These are phyloP conservation scores for Dynastes hyllus DNA, from an alignment of 2,888 invertebrate species.

Conservation along the genomic window DNA sequence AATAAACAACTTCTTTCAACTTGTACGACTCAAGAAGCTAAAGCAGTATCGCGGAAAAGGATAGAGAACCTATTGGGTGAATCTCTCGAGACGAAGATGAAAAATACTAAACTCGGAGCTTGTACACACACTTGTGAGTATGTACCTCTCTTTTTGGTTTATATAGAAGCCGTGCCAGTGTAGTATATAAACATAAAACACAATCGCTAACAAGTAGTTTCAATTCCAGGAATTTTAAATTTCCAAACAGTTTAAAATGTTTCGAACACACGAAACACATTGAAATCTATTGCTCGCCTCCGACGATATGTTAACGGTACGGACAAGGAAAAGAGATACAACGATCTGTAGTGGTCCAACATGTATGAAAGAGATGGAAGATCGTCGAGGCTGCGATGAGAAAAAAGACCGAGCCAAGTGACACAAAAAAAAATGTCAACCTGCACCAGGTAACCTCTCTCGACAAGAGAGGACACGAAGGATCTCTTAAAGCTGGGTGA, in stretches of 20 bases:
- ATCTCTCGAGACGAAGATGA: conserved; percentile 13
- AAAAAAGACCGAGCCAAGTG: conserved; percentile 58
- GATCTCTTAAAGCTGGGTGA: conserved; percentile 63
- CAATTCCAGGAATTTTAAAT: conserved; percentile 70
- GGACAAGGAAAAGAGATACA: neutral
- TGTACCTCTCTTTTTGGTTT: conserved; percentile 27
- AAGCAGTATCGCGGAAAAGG: neutral
- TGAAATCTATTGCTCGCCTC: conserved; percentile 69
- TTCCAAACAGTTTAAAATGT: conserved; percentile 71
- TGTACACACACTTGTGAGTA: neutral
- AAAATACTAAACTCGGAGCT: conserved; percentile 13
- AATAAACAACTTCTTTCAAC: conserved; percentile 42
- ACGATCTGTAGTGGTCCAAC: conserved; percentile 51
- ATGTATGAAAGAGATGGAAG: conserved; percentile 2
- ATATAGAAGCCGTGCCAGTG: conserved; percentile 38
- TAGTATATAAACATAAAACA: conserved; percentile 58
- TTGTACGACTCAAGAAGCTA: conserved; percentile 18
- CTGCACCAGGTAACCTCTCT: conserved; percentile 63
- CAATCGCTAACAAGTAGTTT: conserved; percentile 71
- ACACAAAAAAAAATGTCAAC: conserved; percentile 67
- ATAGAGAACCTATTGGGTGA: neutral
- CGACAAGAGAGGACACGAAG: conserved; percentile 61
- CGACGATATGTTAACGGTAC: conserved; percentile 65
- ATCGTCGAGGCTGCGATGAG: conserved; percentile 43
- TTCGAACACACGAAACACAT: conserved; percentile 67